A percentile compares a stretch with the other conserved stretches of the same genome.
Evolutionary conservation across 2,888 invertebrate species (phyloP).

Genomic region (Adelphocoris suturalis): DNA sequence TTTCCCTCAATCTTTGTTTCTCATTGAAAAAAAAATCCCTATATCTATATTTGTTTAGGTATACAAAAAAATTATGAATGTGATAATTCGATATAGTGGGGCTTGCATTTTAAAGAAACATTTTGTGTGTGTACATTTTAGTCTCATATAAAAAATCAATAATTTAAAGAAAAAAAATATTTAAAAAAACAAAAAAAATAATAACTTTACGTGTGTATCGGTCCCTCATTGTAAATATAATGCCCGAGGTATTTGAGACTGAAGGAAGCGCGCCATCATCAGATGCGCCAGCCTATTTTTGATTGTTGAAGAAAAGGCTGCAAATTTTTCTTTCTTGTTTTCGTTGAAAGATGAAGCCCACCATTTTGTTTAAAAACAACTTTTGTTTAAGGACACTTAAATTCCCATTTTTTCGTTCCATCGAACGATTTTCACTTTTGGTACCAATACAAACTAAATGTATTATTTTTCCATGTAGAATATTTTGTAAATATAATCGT

Average conservation of each 20-base stretch:
- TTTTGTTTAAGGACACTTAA: neutral
- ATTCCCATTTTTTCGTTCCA: neutral
- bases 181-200: constrained; percentile 75
- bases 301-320: constrained; percentile 44
- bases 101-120: constrained; percentile 76
- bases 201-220: constrained; percentile 73
- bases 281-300: constrained; percentile 47
- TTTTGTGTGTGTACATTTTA: constrained; percentile 75
- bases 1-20: constrained; percentile 56
- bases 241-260: constrained; percentile 78
- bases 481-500: constrained; percentile 45
- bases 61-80: constrained; percentile 78
- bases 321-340: constrained; percentile 42
- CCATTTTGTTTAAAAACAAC: constrained; percentile 31
- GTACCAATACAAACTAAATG: constrained; percentile 71
- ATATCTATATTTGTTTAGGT: constrained; percentile 43
- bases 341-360: constrained; percentile 3
- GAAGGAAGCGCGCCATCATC: constrained; percentile 78
- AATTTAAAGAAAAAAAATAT: constrained; percentile 71
- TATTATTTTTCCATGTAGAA: constrained; percentile 56
- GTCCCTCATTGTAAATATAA: constrained; percentile 75
- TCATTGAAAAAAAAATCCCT: constrained; percentile 39
- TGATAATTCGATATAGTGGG: constrained; percentile 80
- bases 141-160: constrained; percentile 73
- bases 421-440: neutral